Evolutionary conservation across 2,113 vertebrate genomes (phyloP), one percentile per base, ranked within the genome.

Genomic region (Cinclus cinclus): DNA sequence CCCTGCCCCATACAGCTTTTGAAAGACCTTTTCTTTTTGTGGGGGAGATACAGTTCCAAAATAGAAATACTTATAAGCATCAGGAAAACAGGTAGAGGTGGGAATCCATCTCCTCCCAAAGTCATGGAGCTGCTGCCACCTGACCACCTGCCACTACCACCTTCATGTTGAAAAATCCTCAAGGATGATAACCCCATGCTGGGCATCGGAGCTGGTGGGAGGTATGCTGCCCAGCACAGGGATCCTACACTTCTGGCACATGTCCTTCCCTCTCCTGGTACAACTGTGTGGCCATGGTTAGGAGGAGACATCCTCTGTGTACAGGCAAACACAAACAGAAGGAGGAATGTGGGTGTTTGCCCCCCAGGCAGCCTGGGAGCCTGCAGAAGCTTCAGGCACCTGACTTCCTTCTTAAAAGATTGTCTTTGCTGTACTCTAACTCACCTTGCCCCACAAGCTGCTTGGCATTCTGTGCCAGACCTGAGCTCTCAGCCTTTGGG

Each of bases 131-230:
- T 21, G 56, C 58, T 86, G 47, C 37, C 52, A 20, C 16, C 44
- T 37, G 53, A 47, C 28, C 4, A 9, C 35, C 37, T 27, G 46
- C 27, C 53, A n/a, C 27, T 3, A 0, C 42, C 5, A 4, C 41
- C 13, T 33, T 39, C 20, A 14, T 2, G 3, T 11, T 64, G 56
- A 41, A 77, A 62, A 62, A 55, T 39, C 35, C 24, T 35, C 10
- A 4, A 5, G 15, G 46, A 37, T 2, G 1, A 28, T n/a, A 12
- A 49, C 10, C 31, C 56, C 6, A 1, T 12, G 9, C 0, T 16
- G 55, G 39, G 11, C 28, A 2, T 0, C 42, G 37, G 42, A 42
- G 60, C 37, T 79, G 1, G 1, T 1, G 8, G 9, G 46, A 46
- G 21, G n/a, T 19, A 31, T 3, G 21, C 7, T 49, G 17, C 25